Conservation (phyloP, 23 tunicate species). For the Trididemnum miniatum region DNA sequence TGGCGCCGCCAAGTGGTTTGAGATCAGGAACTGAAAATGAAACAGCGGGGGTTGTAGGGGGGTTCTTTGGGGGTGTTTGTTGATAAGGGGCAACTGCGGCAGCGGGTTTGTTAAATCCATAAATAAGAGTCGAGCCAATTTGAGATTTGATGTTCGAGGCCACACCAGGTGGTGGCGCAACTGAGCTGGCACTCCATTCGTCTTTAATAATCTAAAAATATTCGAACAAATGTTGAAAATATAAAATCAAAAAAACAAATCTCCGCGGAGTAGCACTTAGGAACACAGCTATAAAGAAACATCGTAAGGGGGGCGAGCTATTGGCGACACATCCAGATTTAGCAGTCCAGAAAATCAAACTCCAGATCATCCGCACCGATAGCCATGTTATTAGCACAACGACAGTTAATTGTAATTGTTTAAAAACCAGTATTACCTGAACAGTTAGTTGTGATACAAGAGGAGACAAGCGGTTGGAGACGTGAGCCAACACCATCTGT, state of each 20-base stretch:
- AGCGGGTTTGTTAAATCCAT: slow-evolving; percentile 87
- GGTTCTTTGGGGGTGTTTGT: slow-evolving; percentile 53
- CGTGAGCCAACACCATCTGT: slow-evolving; percentile 95
- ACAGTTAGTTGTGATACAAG: slow-evolving; percentile 67
- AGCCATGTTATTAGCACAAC: no score
- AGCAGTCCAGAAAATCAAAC: no score
- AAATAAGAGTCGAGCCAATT: slow-evolving; percentile 36
- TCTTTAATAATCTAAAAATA: slow-evolving; percentile 64
- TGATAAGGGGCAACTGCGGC: slow-evolving; percentile 84
- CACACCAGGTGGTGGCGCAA: slow-evolving; percentile 15
- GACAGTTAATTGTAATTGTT: no score
- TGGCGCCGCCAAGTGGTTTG: background rate
- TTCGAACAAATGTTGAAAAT: no score
- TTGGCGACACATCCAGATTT: no score
- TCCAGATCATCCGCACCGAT: no score
- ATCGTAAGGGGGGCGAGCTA: no score
- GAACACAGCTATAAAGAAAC: no score
- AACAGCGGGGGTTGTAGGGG: background rate
- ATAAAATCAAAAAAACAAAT: no score
- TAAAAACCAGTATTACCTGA: slow-evolving; percentile 42
- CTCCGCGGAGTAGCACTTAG: no score
- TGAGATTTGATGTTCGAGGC: background rate
- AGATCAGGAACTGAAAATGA: background rate
- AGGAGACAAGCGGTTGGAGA: slow-evolving; percentile 66
- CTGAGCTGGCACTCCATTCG: slow-evolving; percentile 50